These are phyloP conservation scores for Nymphalis polychloros DNA, from an alignment of 2,888 invertebrate species.

Conservation along the genomic window DNA sequence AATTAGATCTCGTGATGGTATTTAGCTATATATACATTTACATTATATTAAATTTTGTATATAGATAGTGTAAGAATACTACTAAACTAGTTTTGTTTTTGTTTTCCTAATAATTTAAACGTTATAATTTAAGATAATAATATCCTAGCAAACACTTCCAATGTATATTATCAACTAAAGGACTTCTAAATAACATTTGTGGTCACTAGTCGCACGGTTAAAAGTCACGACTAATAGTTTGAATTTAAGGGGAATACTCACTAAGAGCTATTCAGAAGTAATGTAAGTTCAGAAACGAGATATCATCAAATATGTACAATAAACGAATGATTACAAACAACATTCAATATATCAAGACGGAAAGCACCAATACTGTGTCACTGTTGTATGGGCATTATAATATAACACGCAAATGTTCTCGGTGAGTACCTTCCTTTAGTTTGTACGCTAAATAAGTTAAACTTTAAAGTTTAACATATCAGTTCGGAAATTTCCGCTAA, in stretches of 20 bases:
- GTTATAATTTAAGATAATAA: not conserved
- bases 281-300: too few relatives aligned
- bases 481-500: constrained; percentile 2
- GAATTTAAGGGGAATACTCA: not conserved
- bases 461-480: not conserved
- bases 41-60: too few relatives aligned
- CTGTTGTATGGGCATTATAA: too few relatives aligned
- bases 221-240: constrained; percentile 9
- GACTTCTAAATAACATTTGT: constrained; percentile 9
- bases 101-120: constrained; percentile 5
- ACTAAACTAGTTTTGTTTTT: not conserved
- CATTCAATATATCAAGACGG: too few relatives aligned
- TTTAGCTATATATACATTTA: too few relatives aligned
- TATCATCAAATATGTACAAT: too few relatives aligned
- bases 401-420: too few relatives aligned
- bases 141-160: not conserved
- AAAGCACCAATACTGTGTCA: too few relatives aligned
- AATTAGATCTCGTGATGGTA: too few relatives aligned
- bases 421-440: too few relatives aligned
- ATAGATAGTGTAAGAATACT: not conserved
- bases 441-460: not conserved
- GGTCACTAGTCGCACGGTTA: constrained; percentile 7
- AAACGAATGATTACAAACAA: too few relatives aligned
- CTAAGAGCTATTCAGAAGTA: too few relatives aligned
- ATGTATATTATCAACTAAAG: constrained; percentile 10